Evolutionary conservation across 2,797 vertebrate species (phyloP).

Genomic region (Gambelia wislizenii): DNA sequence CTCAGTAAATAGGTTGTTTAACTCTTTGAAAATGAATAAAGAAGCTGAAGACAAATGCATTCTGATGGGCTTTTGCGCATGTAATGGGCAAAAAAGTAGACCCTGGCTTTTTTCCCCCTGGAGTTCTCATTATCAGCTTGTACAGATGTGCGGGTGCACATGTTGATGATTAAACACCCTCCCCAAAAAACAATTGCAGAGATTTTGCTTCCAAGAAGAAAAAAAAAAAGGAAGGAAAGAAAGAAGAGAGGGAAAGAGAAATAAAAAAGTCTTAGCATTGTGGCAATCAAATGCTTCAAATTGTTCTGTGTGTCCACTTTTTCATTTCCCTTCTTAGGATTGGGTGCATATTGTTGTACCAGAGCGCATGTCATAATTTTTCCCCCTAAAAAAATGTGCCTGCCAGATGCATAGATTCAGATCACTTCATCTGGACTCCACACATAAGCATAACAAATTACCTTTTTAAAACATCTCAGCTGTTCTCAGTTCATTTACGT

Average conservation of each 20-base stretch:
- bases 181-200: conserved; percentile 43
- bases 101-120: conserved; percentile 53
- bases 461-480: conserved; percentile 47
- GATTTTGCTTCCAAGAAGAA: conserved; percentile 37
- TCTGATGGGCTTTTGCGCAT: conserved; percentile 93
- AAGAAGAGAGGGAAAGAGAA: not conserved
- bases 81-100: conserved; percentile 87
- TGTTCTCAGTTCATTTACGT: conserved; percentile 41
- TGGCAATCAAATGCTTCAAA: conserved; percentile 32
- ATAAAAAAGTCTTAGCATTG: not conserved
- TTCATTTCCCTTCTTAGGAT: conserved; percentile 7
- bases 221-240: conserved; percentile 5
- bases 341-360: not conserved
- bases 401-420: conserved; percentile 33
- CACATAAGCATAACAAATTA: conserved; percentile 44
- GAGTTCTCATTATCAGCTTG: not conserved
- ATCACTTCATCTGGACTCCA: conserved; percentile 43
- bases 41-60: conserved; percentile 91
- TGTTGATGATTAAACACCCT: conserved; percentile 20
- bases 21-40: conserved; percentile 98
- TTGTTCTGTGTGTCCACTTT: not conserved
- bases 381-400: not conserved
- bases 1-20: conserved; percentile 99
- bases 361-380: not conserved
- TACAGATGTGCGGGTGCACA: not conserved